phyloP scores from a whole-genome alignment of 2,113 vertebrate genomes.

The Corythornis vintsioides region DNA sequence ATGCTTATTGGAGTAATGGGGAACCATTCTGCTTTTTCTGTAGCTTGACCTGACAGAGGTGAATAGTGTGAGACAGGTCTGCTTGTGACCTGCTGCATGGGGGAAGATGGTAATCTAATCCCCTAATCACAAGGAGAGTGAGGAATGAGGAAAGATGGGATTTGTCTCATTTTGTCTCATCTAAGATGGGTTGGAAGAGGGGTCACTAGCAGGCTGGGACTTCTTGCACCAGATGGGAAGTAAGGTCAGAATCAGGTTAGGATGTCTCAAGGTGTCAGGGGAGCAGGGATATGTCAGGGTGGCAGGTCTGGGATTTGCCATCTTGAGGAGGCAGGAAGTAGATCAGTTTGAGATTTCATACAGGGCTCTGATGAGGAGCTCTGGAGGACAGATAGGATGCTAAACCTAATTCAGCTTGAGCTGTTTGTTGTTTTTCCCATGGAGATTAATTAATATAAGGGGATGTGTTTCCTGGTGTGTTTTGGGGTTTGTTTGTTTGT shows the following conservation, averaged over 20 bases:
- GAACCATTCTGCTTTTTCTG: background rate
- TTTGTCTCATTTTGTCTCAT: background rate
- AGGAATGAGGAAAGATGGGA: background rate
- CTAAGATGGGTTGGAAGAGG: background rate
- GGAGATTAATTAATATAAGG: background rate
- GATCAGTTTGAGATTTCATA: background rate
- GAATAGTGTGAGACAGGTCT: background rate
- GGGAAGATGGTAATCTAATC: background rate
- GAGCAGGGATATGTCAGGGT: background rate
- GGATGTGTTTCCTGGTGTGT: background rate
- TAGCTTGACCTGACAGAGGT: background rate
- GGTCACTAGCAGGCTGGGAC: background rate
- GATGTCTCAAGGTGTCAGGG: background rate
- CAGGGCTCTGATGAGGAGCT: background rate
- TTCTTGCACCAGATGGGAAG: background rate
- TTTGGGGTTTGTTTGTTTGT: background rate
- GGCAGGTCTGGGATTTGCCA: background rate
- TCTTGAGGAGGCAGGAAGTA: background rate
- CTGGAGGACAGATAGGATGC: background rate
- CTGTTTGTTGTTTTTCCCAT: background rate
- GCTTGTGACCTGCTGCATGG: accelerated
- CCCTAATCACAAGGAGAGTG: background rate
- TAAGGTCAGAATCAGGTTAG: background rate
- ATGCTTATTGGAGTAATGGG: background rate
- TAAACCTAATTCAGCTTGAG: background rate